Percentiles rank a stretch among this genome's conserved stretches.
Evolutionary conservation across 2,888 invertebrate genomes (phyloP).

Genomic region (Lomographa bimaculata): DNA sequence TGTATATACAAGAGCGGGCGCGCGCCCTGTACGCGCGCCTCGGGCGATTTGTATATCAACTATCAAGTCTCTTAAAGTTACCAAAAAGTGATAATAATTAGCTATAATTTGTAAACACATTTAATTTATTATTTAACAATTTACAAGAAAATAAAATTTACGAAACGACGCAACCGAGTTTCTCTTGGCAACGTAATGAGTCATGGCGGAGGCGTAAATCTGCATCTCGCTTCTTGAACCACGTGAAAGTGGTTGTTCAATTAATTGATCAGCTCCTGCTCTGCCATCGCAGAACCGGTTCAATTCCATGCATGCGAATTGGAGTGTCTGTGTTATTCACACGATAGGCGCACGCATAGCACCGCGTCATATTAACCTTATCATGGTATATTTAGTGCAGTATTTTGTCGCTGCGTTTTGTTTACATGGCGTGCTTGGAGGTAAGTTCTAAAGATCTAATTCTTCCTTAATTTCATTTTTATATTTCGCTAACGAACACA

Average conservation of each 20-base stretch:
- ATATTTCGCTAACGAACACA: not conserved
- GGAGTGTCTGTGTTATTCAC: slow-evolving; percentile 60
- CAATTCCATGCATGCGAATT: slow-evolving; percentile 58
- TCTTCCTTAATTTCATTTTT: not conserved
- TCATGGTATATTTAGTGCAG: slow-evolving; percentile 34
- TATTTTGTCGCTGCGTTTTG: slow-evolving; percentile 33
- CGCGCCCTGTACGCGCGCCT: no score
- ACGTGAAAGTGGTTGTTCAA: slow-evolving; percentile 61
- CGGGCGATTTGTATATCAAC: no score
- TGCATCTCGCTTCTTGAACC: slow-evolving; percentile 11
- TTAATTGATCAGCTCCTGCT: slow-evolving; percentile 49
- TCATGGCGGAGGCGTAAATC: slow-evolving; percentile 8
- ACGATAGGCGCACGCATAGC: slow-evolving; percentile 54
- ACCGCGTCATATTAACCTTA: slow-evolving; percentile 42
- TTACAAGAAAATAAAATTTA: slow-evolving; percentile 14
- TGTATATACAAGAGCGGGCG: no score
- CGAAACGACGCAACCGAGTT: not conserved
- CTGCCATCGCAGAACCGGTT: slow-evolving; percentile 67
- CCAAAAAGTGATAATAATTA: no score
- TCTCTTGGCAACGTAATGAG: slow-evolving; percentile 11
- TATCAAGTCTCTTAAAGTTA: no score
- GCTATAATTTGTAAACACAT: no score
- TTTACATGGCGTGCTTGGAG: slow-evolving; percentile 21
- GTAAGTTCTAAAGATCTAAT: slow-evolving; percentile 21
- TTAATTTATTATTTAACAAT: no score